These are phyloP conservation scores for Urocolius indicus DNA, from an alignment of 2,113 vertebrate species.

Conservation along the genomic window DNA sequence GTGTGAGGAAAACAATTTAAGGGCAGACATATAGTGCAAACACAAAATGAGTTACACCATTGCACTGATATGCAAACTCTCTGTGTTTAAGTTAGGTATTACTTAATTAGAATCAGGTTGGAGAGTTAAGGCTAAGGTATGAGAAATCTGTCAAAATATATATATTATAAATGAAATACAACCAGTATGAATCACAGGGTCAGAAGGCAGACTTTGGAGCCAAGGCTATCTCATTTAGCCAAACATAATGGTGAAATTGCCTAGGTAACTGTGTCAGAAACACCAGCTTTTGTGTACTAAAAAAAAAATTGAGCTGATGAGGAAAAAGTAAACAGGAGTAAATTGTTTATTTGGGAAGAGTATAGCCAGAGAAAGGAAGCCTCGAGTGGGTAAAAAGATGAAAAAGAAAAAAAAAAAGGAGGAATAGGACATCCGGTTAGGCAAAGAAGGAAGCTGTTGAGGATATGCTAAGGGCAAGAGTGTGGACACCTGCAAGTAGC, in stretches of 20 bases:
- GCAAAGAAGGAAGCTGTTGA: background rate
- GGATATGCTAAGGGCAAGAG: background rate
- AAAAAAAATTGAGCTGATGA: background rate
- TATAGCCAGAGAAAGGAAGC: background rate
- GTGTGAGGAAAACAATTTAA: background rate
- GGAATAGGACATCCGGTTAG: background rate
- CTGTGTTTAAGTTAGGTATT: background rate
- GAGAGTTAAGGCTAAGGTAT: background rate
- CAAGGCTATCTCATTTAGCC: background rate
- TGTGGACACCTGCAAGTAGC: background rate
- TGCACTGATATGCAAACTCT: background rate
- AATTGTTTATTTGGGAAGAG: background rate
- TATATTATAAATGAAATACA: background rate
- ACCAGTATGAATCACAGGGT: background rate
- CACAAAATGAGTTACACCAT: background rate
- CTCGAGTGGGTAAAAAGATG: background rate
- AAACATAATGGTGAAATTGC: background rate
- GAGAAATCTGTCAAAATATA: background rate
- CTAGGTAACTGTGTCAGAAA: background rate
- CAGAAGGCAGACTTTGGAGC: background rate
- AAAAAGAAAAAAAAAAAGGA: background rate
- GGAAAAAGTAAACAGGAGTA: background rate
- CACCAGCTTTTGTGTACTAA: background rate
- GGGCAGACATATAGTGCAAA: background rate
- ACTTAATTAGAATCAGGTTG: background rate